Evolutionary conservation across 2,888 invertebrate species (phyloP), one percentile per base, ranked within the genome.

Genomic region (Panopea generosa): DNA sequence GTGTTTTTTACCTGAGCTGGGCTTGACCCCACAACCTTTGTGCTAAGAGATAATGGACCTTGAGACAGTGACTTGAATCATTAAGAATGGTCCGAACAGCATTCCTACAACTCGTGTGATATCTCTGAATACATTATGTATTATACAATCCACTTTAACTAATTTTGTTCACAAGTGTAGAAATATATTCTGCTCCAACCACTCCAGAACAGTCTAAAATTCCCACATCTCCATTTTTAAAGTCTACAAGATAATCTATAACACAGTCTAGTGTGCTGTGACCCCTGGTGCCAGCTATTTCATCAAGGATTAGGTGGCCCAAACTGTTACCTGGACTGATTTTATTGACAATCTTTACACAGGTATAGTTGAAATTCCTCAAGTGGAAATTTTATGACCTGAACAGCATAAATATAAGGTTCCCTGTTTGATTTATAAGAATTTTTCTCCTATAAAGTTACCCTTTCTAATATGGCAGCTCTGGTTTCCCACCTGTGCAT

Each of bases 311-410:
- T 45, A 45, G 45, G 6, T n/a, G 16, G 45, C 45, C 45, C 45
- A 20, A 18, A 18, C n/a, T 45, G 16, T 18, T 18, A 45, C 45
- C 45, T 20, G 20, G 16, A 16, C 20, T 16, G 45, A 45, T 45
- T 18, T 18, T 45, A 20, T 16, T 18, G 45, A 20, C 45, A 45
- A 45, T 9, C 6, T n/a, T 3, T 9, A 20, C 20, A 16, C 16
- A 6, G 16, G n/a, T 45, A 6, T 4, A 45, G n/a, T 45, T 20
- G 45, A 20, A 61, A 29, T 47, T 61, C 61, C 47, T 61, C 61
- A 61, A 61, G 61, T 61, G 61, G 47, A 61, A 61, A 45, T 61
- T 59, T 61, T 61, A 61, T 29, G 61, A 61, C 61, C 61, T 18
- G 24, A 49, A n/a, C 47, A 20, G 29, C 29, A 47, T 61, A 49